Conservation (phyloP, 2,888 invertebrate genomes). For the Serrognathus titanus region DNA sequence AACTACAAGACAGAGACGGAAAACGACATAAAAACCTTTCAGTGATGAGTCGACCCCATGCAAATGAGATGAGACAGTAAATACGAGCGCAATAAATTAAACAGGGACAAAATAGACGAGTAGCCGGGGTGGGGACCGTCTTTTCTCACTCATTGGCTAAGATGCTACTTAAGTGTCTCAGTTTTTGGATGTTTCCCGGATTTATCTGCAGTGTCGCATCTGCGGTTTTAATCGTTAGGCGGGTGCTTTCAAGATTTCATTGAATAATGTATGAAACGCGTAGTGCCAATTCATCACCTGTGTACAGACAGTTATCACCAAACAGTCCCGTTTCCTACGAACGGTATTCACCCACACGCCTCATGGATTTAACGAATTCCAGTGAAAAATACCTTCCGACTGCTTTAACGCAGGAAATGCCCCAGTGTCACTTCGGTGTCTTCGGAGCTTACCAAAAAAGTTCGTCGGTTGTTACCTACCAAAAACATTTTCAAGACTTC, state of each 20-base stretch:
- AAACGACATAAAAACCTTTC: constrained; percentile 19
- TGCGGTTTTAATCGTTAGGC: constrained; percentile 26
- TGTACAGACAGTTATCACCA: constrained; percentile 37
- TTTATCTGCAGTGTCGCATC: constrained; percentile 34
- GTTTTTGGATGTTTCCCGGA: constrained; percentile 25
- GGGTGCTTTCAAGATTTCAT: constrained; percentile 36
- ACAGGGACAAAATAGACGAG: constrained; percentile 16
- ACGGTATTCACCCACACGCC: constrained; percentile 38
- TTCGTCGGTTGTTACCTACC: constrained; percentile 1
- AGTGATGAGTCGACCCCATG: constrained; percentile 25
- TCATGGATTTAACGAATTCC: constrained; percentile 48
- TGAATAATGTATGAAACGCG: constrained; percentile 40
- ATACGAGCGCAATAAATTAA: constrained; percentile 1
- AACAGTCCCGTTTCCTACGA: constrained; percentile 32
- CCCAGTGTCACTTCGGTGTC: constrained; percentile 12
- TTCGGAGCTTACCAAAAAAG: constrained; percentile 14
- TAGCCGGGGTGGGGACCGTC: constrained; percentile 11
- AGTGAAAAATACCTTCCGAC: constrained; percentile 35
- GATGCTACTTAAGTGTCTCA: constrained; percentile 25
- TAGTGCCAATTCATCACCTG: constrained; percentile 42
- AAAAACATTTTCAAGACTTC: constrained; percentile 21
- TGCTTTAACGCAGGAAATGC: constrained; percentile 20
- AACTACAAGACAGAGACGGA: constrained; percentile 16
- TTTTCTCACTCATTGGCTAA: constrained; percentile 21
- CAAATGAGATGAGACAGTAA: constrained; percentile 16